Evolutionary conservation across 2,797 vertebrate genomes (phyloP), one percentile per base, ranked within the genome.

Genomic region (Myotis pilosus): DNA sequence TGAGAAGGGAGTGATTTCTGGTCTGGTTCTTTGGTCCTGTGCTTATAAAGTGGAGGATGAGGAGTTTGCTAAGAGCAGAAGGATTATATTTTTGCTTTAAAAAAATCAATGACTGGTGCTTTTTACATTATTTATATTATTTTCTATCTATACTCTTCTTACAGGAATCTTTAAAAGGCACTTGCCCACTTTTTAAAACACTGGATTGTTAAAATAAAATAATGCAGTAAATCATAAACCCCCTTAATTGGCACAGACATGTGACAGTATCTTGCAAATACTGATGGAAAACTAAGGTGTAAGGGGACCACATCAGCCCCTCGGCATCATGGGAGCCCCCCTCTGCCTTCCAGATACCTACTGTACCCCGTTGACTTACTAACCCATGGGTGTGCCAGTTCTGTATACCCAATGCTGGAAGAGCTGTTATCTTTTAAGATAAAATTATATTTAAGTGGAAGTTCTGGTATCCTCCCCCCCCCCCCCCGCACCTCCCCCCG

Each of bases 401-500:
- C 51, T 91, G 3, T 38, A 5, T 41, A 17, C 5, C 2, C 2
- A 6, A 16, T 33, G 19, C 33, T 76, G 30, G 28, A 12, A 55
- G 30, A 62, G n/a, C 41, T 2, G 10, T 80, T 87, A 8, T 20
- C 47, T 84, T 93, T 55, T 33, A 36, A 80, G 44, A 76, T 47
- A 88, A 44, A 81, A 74, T 53, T 38, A 9, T 9, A 47, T 81
- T 94, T 92, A 74, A 94, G 57, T 69, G 68, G 83, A 57, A 89
- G 30, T 33, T 74, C 51, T 75, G 44, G 15, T 55, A 64, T 6
- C 41, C n/a, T 23, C 44, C 19, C 41, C 41, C 8, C 41, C 83
- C 44, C n/a, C 36, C 38, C 19, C 83, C 44, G n/a, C n/a, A n/a
- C n/a, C n/a, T n/a, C n/a, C n/a, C n/a, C n/a, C n/a, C n/a, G n/a